Evolutionary conservation across 2,888 invertebrate species (phyloP).

Genomic region (Lingula anatina): DNA sequence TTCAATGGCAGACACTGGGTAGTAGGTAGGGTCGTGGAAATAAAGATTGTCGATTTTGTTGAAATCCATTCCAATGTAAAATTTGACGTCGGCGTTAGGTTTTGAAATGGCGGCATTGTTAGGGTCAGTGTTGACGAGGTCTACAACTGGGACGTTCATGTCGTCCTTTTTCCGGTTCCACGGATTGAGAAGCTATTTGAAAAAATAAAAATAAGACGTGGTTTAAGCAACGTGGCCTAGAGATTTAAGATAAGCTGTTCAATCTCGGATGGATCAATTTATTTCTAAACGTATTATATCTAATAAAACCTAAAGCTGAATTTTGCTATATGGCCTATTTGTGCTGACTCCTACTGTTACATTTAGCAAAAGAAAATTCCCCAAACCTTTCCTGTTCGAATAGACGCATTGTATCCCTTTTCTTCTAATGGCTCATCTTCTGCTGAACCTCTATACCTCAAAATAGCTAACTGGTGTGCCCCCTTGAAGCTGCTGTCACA

Average conservation of each 20-base stretch:
- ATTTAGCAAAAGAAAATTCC: background rate
- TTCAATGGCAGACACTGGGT: constrained; percentile 56
- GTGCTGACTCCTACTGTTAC: too few relatives aligned
- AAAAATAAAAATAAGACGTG: too few relatives aligned
- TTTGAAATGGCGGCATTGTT: constrained; percentile 48
- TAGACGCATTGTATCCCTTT: background rate
- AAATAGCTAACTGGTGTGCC: constrained; percentile 75
- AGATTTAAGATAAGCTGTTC: too few relatives aligned
- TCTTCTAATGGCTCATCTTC: constrained; percentile 15
- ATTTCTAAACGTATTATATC: too few relatives aligned
- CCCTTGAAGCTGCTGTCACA: constrained; percentile 56
- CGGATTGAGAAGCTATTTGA: constrained; percentile 61
- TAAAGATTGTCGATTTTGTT: constrained; percentile 76
- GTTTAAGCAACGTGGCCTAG: too few relatives aligned
- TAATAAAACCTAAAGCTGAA: too few relatives aligned
- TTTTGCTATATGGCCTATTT: too few relatives aligned
- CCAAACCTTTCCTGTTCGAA: constrained; percentile 2
- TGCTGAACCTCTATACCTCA: constrained; percentile 69
- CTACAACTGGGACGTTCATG: constrained; percentile 43
- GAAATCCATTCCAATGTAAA: constrained; percentile 83
- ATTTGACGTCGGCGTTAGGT: constrained; percentile 65
- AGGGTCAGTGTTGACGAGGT: constrained; percentile 37
- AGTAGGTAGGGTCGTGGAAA: constrained; percentile 65
- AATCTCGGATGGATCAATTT: too few relatives aligned
- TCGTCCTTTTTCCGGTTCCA: constrained; percentile 64